phyloP scores from a whole-genome alignment of 2,113 vertebrate species.

The Chrysemys picta region DNA sequence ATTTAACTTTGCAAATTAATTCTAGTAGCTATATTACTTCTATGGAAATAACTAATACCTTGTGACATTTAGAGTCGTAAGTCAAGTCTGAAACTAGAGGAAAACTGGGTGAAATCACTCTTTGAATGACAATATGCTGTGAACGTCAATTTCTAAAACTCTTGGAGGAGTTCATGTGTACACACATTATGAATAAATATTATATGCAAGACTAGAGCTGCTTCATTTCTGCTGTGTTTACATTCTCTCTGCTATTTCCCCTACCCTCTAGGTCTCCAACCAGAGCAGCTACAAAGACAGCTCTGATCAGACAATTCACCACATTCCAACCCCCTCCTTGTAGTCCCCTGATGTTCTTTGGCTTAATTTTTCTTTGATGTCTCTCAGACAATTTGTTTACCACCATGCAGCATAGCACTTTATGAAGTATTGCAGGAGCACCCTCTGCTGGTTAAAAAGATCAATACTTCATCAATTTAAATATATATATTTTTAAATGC shows the following conservation, averaged over 20 bases:
- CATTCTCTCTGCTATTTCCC: background rate
- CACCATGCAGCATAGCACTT: fast-evolving
- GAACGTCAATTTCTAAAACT: background rate
- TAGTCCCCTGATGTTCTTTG: background rate
- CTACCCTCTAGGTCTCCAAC: background rate
- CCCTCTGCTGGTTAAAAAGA: background rate
- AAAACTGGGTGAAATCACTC: background rate
- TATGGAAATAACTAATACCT: background rate
- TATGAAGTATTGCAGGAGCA: background rate
- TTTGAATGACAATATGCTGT: background rate
- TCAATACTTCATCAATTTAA: background rate
- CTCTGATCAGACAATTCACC: background rate
- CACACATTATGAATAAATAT: background rate
- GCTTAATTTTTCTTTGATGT: background rate
- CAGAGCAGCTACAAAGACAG: background rate
- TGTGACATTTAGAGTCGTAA: background rate
- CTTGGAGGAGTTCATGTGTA: background rate
- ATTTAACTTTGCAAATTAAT: background rate
- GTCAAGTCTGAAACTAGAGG: background rate
- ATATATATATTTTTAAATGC: background rate
- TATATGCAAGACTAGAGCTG: background rate
- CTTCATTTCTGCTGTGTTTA: background rate
- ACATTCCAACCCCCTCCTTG: fast-evolving
- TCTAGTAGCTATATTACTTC: background rate
- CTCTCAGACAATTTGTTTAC: background rate